These are phyloP conservation scores for Chionomys nivalis DNA, from an alignment of 2,113 vertebrate species.

Conservation along the genomic window DNA sequence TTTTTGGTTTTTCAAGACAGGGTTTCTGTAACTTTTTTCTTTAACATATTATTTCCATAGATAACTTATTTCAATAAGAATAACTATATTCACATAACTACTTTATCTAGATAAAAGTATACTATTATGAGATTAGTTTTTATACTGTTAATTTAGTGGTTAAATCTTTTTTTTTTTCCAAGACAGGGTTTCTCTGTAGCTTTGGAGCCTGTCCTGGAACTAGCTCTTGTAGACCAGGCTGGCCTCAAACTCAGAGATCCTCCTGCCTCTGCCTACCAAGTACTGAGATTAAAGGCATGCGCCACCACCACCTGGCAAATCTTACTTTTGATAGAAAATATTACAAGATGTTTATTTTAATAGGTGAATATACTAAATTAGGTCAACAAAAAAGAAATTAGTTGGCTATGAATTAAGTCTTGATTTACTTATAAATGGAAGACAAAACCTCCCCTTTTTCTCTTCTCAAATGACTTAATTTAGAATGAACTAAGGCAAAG, in stretches of 20 bases:
- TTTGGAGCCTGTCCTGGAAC: too few species aligned
- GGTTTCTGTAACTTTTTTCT: too few species aligned
- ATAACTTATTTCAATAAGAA: too few species aligned
- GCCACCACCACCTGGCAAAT: not conserved
- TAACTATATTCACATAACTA: too few species aligned
- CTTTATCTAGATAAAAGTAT: too few species aligned
- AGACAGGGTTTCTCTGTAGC: too few species aligned
- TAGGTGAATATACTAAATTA: not conserved
- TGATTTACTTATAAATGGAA: slow-evolving; percentile 3
- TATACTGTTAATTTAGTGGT: slow-evolving; percentile 18
- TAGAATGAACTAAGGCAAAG: slow-evolving; percentile 43
- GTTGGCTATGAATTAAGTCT: slow-evolving; percentile 10
- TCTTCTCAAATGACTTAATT: slow-evolving; percentile 31
- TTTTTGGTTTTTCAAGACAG: too few species aligned
- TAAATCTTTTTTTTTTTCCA: not conserved
- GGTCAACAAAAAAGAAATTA: not conserved
- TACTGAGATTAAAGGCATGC: too few species aligned
- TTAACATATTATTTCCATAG: too few species aligned
- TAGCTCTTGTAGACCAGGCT: too few species aligned
- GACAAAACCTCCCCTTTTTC: slow-evolving; percentile 8
- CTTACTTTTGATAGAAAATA: slow-evolving; percentile 40
- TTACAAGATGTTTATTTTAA: slow-evolving; percentile 35
- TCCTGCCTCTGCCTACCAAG: too few species aligned
- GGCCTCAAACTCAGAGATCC: too few species aligned
- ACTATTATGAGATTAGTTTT: not conserved